Evolutionary conservation across 1,140 invertebrate species (phyloP).

Genomic region (Eumaeus atala): DNA sequence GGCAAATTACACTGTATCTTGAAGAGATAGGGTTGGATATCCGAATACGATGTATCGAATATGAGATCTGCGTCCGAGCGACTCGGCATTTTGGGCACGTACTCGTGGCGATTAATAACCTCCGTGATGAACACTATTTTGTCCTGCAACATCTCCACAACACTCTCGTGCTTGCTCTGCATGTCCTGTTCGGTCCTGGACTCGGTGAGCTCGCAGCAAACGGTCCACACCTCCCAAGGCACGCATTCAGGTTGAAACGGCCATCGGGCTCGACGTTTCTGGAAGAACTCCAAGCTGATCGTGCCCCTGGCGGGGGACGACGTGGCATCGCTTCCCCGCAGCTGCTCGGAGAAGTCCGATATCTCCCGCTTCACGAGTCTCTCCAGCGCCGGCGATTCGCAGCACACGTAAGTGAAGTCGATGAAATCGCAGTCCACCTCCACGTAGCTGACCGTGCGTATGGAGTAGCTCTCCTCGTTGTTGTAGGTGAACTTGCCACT

Average conservation of each 20-base stretch:
- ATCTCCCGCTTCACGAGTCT: constrained; percentile 87
- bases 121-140: constrained; percentile 95
- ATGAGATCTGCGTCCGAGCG: constrained; percentile 93
- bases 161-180: constrained; percentile 89
- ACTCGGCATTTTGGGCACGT: constrained; percentile 95
- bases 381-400: constrained; percentile 86
- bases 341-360: constrained; percentile 87
- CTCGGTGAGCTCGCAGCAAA: constrained; percentile 90
- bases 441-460: constrained; percentile 94
- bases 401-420: constrained; percentile 97
- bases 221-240: constrained; percentile 98
- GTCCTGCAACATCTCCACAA: constrained; percentile 93
- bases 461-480: constrained; percentile 93
- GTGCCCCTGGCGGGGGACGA: constrained; percentile 79
- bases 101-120: constrained; percentile 95
- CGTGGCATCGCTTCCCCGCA: constrained; percentile 83
- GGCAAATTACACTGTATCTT: constrained; percentile 87
- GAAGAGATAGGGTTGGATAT: constrained; percentile 97
- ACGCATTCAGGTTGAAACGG: constrained; percentile 91
- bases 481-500: constrained; percentile 97
- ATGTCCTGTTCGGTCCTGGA: constrained; percentile 91
- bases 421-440: constrained; percentile 98
- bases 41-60: constrained; percentile 93
- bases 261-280: constrained; percentile 92
- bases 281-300: constrained; percentile 96